A percentile compares a stretch with the other conserved stretches of the same genome.
phyloP scores from a whole-genome alignment of 2,888 invertebrate species.

The Drosophila nr. perissopoda region DNA sequence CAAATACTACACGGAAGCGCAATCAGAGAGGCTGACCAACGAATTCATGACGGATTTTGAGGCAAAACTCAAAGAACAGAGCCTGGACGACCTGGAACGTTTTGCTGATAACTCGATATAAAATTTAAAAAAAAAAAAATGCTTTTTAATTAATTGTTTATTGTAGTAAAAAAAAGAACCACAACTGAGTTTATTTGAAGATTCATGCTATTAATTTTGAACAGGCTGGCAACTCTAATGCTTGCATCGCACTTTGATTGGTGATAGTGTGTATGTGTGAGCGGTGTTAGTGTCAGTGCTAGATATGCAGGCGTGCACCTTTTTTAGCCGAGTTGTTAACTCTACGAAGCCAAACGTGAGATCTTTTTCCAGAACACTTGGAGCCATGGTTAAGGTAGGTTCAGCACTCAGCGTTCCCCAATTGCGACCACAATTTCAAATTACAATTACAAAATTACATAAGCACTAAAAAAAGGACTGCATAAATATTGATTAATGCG shows the following conservation, averaged over 20 bases:
- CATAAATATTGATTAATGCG: constrained; percentile 61
- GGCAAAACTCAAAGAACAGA: constrained; percentile 78
- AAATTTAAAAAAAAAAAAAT: constrained; percentile 1
- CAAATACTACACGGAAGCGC: constrained; percentile 88
- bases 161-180: constrained; percentile 25
- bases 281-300: constrained; percentile 45
- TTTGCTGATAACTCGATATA: constrained; percentile 75
- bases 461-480: constrained; percentile 36
- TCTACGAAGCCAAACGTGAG: constrained; percentile 61
- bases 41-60: constrained; percentile 84
- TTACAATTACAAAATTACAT: constrained; percentile 51
- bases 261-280: constrained; percentile 19
- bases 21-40: constrained; percentile 86
- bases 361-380: constrained; percentile 76
- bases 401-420: not conserved
- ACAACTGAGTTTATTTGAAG: constrained; percentile 21
- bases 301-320: constrained; percentile 71
- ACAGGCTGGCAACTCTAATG: constrained; percentile 58
- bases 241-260: constrained; percentile 36
- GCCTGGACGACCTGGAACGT: constrained; percentile 84
- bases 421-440: not conserved
- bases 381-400: constrained; percentile 84
- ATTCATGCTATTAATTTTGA: constrained; percentile 11
- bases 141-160: constrained; percentile 24
- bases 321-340: constrained; percentile 68